phyloP scores from a whole-genome alignment of 1,140 invertebrate species.

The Phymastichus coffea region DNA sequence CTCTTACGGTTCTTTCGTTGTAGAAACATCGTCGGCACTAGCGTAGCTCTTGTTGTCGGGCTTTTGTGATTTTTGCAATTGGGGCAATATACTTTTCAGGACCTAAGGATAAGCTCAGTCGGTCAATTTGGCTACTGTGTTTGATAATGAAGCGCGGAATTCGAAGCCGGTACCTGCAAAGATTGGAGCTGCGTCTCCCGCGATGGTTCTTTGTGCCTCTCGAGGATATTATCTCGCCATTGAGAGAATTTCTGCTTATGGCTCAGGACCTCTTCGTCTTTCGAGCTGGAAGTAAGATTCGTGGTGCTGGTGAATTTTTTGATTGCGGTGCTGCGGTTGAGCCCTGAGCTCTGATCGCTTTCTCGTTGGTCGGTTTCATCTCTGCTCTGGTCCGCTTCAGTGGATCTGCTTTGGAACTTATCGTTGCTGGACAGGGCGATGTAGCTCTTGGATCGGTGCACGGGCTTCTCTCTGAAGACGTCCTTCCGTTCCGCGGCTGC shows the following conservation, averaged over 20 bases:
- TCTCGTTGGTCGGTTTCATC: not conserved
- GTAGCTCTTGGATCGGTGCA: slow-evolving; percentile 49
- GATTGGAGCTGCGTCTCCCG: slow-evolving; percentile 49
- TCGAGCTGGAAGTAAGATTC: slow-evolving; percentile 27
- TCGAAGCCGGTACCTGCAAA: slow-evolving; percentile 38
- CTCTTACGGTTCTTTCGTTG: slow-evolving; percentile 33
- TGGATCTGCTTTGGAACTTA: slow-evolving; percentile 36
- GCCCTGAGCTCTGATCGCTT: not conserved
- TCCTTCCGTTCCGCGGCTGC: not conserved
- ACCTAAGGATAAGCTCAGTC: slow-evolving; percentile 42
- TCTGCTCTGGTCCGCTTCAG: slow-evolving; percentile 1
- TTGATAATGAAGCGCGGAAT: slow-evolving; percentile 2
- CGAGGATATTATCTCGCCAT: slow-evolving; percentile 48
- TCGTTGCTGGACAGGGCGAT: slow-evolving; percentile 40
- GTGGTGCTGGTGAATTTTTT: slow-evolving; percentile 33
- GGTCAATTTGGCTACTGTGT: too few species aligned
- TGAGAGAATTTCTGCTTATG: slow-evolving; percentile 47
- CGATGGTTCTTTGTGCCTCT: slow-evolving; percentile 42
- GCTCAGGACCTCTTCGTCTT: slow-evolving; percentile 29
- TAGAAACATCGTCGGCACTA: slow-evolving; percentile 23
- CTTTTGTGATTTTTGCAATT: slow-evolving; percentile 52
- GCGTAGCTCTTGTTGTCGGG: slow-evolving; percentile 42
- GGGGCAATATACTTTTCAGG: slow-evolving; percentile 56
- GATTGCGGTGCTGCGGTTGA: not conserved
- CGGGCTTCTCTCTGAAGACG: slow-evolving; percentile 21